Base-by-base conservation (phyloP, 1,140 invertebrate species). In the Stegodyphus dumicola region DNA sequence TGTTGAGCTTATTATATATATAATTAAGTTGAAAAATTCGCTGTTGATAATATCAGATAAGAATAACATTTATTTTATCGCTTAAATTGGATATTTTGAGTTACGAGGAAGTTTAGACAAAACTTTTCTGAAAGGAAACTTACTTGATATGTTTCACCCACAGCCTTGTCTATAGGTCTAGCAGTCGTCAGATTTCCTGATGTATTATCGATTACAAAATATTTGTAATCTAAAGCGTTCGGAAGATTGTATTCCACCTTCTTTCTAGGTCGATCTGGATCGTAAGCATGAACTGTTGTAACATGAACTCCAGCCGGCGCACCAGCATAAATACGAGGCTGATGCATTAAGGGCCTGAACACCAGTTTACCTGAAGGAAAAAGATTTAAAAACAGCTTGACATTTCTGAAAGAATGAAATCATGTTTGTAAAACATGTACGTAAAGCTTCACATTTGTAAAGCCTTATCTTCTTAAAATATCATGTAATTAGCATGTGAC, bases 221-320 rank as follows among this genome's bases (percentile, higher is more conserved):
- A 77, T 33, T 79, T 52, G 17, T 81, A 66, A 71, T 87, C 87
- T 1, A 77, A 67, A 5, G 80, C 79, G 48, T 85, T 65, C 7
- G 75, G 73, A 11, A 88, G 11, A 33, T 60, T 85, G 67, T 88
- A 88, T 15, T 74, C 76, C 2, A 88, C 80, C 33, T 70, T 77
- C 49, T 64, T 83, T 9, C 80, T 66, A 5, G 87, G 87, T 48
- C 6, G 33, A 48, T 80, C 87, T 5, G 79, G 73, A 65, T 88
- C 85, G 70, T 80, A 81, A 10, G 87, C 88, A 49, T 81, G 84
- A 5, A 88, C 79, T 0, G 84, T 88, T 3, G 87, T 87, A 2
- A 88, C 87, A 74, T 85, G 77, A 5, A 88, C 78, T 9, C 80
- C 83, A 0, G 87, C 60, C 10, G 87, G 87, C 13, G 88, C 88